A percentile compares a stretch with the other conserved stretches of the same genome.
phyloP scores from a whole-genome alignment of 2,113 vertebrate genomes.

The Propithecus coquereli region DNA sequence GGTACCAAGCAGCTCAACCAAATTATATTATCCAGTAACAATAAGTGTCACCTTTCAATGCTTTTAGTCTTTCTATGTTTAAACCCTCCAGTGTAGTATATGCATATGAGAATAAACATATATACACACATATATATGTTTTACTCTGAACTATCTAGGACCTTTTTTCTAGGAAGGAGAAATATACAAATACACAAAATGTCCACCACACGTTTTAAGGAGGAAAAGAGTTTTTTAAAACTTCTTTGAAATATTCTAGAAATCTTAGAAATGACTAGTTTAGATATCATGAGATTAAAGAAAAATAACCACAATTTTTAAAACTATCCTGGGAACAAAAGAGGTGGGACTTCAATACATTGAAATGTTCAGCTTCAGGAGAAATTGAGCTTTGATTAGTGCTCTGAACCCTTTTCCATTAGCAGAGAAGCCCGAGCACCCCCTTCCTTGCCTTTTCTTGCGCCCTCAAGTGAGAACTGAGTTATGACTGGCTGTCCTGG shows the following conservation, averaged over 20 bases:
- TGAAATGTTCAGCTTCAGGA: not conserved
- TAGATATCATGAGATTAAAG: not conserved
- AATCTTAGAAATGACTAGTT: not conserved
- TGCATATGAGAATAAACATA: not conserved
- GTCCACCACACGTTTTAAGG: not conserved
- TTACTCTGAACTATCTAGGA: not conserved
- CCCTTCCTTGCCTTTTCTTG: slow-evolving; percentile 26
- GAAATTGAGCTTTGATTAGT: slow-evolving; percentile 6
- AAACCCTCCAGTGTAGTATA: not conserved
- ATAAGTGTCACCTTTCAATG: not conserved
- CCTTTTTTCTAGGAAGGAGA: not conserved
- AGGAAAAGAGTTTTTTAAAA: not conserved
- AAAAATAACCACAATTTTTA: not conserved
- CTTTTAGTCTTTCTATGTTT: not conserved
- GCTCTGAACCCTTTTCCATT: slow-evolving; percentile 40
- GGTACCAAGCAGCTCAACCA: not conserved
- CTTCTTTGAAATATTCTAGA: not conserved
- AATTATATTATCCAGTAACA: not conserved
- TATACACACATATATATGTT: not conserved
- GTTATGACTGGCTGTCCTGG: slow-evolving; percentile 54
- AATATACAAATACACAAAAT: not conserved
- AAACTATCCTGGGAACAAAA: not conserved
- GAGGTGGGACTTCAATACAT: not conserved
- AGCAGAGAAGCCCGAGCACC: not conserved
- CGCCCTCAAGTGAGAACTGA: slow-evolving; percentile 71